Evolutionary conservation across 2,888 invertebrate species (phyloP).

Genomic region (Helobdella robusta): DNA sequence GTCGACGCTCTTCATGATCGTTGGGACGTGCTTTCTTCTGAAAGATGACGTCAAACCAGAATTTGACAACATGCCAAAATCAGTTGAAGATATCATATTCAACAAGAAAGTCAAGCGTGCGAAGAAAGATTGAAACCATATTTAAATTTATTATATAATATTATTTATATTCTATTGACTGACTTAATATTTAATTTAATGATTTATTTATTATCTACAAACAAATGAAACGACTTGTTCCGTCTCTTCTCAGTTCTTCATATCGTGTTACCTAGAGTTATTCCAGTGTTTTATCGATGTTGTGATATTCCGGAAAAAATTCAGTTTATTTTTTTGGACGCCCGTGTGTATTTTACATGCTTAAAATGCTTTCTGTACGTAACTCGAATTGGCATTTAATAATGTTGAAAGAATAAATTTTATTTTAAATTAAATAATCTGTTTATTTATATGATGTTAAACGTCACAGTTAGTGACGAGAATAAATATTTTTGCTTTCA

Average conservation of each 20-base stretch:
- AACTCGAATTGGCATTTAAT: not conserved
- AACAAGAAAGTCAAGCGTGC: slow-evolving; percentile 10
- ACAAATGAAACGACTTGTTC: too few relatives aligned
- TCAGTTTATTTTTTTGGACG: too few relatives aligned
- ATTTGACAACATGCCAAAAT: slow-evolving; percentile 14
- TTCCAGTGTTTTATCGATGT: too few relatives aligned
- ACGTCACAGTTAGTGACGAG: not conserved
- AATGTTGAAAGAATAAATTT: not conserved
- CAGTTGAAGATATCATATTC: slow-evolving; percentile 22
- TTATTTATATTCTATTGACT: too few relatives aligned
- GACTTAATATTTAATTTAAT: too few relatives aligned
- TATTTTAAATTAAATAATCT: not conserved
- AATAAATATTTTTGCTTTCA: not conserved
- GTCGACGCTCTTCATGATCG: slow-evolving; percentile 27
- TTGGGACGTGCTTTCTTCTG: slow-evolving; percentile 22
- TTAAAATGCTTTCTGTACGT: too few relatives aligned
- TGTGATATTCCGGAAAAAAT: too few relatives aligned
- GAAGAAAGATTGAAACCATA: slow-evolving; percentile 1
- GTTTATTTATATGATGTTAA: not conserved
- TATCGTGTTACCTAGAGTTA: too few relatives aligned
- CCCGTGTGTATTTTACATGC: too few relatives aligned
- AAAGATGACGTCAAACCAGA: not conserved
- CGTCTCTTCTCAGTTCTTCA: too few relatives aligned
- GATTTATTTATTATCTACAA: too few relatives aligned
- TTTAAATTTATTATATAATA: too few relatives aligned